Conservation (phyloP, 2,888 invertebrate genomes). For the Nemurella pictetii region DNA sequence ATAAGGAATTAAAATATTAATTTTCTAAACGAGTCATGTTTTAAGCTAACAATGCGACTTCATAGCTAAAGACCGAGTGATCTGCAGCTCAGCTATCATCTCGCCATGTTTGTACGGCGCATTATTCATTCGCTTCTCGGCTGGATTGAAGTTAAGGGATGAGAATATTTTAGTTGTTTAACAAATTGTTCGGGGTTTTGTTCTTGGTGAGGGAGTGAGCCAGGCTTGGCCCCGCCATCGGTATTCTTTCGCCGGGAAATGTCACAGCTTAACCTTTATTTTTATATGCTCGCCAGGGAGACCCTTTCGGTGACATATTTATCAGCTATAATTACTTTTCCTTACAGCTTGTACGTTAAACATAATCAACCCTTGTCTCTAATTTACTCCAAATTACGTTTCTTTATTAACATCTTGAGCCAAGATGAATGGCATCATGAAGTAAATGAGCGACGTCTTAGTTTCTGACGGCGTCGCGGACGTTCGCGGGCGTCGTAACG, state of each 20-base stretch:
- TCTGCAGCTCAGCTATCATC: no score
- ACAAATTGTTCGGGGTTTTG: neutral
- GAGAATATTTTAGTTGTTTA: neutral
- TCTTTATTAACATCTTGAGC: neutral
- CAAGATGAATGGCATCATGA: neutral
- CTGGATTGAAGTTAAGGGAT: neutral
- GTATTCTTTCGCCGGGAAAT: neutral
- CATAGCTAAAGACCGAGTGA: neutral
- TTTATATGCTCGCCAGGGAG: neutral
- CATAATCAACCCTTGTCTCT: neutral
- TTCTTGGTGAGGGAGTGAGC: neutral
- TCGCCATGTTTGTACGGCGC: neutral
- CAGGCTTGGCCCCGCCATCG: neutral
- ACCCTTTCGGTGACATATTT: neutral
- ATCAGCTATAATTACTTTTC: constrained; percentile 17
- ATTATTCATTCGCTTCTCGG: neutral
- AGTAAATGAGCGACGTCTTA: neutral
- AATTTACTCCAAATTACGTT: neutral
- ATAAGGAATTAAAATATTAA: constrained; percentile 20
- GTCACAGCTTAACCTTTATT: neutral
- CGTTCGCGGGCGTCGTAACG: neutral
- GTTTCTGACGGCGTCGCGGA: neutral
- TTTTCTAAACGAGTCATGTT: neutral
- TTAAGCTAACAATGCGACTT: neutral
- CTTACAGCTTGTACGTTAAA: constrained; percentile 1